These are phyloP conservation scores for Drosophila gunungcola DNA, from an alignment of 1,140 invertebrate species.

Conservation along the genomic window DNA sequence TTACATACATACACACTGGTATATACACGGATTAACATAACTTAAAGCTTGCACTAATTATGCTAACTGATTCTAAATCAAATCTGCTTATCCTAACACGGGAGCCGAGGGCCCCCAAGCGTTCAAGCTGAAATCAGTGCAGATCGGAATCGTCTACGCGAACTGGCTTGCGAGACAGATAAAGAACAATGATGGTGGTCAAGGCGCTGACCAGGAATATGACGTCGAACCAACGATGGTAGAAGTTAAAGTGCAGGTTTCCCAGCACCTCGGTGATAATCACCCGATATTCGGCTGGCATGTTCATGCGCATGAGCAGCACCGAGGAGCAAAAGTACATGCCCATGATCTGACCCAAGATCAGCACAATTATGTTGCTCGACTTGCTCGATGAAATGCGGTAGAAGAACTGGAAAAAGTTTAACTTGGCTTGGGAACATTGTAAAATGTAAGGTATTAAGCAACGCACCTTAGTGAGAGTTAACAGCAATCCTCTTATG, in stretches of 20 bases:
- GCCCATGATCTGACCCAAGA: conserved; percentile 99
- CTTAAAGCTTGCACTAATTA: conserved; percentile 63
- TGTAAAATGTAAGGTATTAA: neutral
- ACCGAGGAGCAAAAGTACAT: conserved; percentile 99
- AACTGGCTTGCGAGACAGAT: conserved; percentile 85
- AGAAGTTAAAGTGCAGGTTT: conserved; percentile 99
- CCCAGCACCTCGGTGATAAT: conserved; percentile 99
- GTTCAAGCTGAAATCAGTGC: conserved; percentile 39
- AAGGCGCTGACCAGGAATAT: conserved; percentile 99
- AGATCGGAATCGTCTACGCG: conserved; percentile 71
- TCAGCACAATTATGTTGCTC: conserved; percentile 98
- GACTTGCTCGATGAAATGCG: conserved; percentile 99
- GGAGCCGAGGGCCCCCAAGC: neutral
- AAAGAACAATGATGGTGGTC: conserved; percentile 97
- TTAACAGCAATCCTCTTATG: conserved; percentile 97
- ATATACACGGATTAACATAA: conserved; percentile 53
- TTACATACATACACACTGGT: conserved; percentile 46
- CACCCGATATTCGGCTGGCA: conserved; percentile 98
- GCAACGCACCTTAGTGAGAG: conserved; percentile 95
- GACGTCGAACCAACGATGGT: conserved; percentile 99
- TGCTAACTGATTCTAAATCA: conserved; percentile 56
- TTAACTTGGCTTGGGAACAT: neutral
- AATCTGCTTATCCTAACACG: conserved; percentile 45
- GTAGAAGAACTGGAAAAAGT: conserved; percentile 95
- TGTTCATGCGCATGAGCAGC: conserved; percentile 99